Evolutionary conservation across 2,888 invertebrate genomes (phyloP).

Genomic region (Acronicta leporina): DNA sequence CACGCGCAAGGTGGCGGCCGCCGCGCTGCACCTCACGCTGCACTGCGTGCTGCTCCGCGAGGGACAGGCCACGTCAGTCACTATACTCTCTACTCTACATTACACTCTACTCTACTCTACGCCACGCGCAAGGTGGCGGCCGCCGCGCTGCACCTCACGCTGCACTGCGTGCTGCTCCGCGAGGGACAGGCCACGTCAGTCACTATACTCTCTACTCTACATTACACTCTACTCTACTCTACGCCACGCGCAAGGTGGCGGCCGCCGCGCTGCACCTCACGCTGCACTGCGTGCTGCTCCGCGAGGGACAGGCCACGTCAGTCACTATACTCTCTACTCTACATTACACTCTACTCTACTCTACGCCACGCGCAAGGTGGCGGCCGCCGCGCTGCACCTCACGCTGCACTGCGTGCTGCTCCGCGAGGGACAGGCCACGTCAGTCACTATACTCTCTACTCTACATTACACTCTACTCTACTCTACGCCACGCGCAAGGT

Average conservation of each 20-base stretch:
- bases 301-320: conserved; percentile 99
- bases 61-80: conserved; percentile 98
- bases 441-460: too few relatives aligned
- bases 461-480: too few relatives aligned
- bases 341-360: too few relatives aligned
- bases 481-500: conserved; percentile 90
- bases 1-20: conserved; percentile 92
- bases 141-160: conserved; percentile 95
- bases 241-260: conserved; percentile 91
- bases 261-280: conserved; percentile 96
- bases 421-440: conserved; percentile 99
- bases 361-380: conserved; percentile 91
- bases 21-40: conserved; percentile 95
- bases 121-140: conserved; percentile 92
- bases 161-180: conserved; percentile 96
- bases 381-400: conserved; percentile 94
- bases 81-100: too few relatives aligned
- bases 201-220: too few relatives aligned
- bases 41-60: conserved; percentile 97
- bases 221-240: too few relatives aligned
- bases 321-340: too few relatives aligned
- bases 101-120: too few relatives aligned
- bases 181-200: conserved; percentile 99
- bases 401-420: conserved; percentile 97
- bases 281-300: conserved; percentile 96